Conservation (phyloP, 2,797 vertebrate genomes). For the Sebastes cheni region DNA sequence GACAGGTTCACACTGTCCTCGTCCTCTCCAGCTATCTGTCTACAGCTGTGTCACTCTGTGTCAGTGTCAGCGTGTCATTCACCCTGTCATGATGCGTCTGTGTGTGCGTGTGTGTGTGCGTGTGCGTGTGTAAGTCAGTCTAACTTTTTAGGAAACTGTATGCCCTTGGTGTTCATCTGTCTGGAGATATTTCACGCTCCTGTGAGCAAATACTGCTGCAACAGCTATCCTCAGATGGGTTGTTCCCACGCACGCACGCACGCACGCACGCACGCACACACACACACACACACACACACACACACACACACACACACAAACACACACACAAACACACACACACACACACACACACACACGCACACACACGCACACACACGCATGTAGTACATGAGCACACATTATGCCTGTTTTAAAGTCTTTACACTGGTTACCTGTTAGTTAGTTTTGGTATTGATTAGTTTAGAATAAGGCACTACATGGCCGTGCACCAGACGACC, state of each 20-base stretch:
- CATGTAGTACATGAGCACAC: not conserved
- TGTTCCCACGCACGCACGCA: not conserved
- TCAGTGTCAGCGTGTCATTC: conserved; percentile 3
- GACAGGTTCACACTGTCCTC: not conserved
- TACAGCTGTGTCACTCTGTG: not conserved
- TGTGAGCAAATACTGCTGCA: conserved; percentile 18
- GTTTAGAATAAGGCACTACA: too few species aligned
- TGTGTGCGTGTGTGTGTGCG: not conserved
- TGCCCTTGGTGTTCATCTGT: conserved; percentile 9
- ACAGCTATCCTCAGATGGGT: not conserved
- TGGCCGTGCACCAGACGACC: too few species aligned
- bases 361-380: not conserved
- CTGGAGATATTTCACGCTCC: conserved; percentile 3
- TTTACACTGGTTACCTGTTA: too few species aligned
- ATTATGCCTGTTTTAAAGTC: too few species aligned
- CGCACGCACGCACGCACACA: not conserved
- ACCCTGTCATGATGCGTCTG: not conserved
- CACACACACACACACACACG: too few species aligned
- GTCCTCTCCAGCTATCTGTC: not conserved
- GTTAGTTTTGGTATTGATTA: too few species aligned
- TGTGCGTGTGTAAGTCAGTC: not conserved
- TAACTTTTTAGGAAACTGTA: conserved; percentile 15
- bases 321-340: too few species aligned
- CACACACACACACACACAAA: too few species aligned
- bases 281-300: not conserved